Conservation (phyloP, 2,797 vertebrate species). For the Pseudochromis fuscus region DNA sequence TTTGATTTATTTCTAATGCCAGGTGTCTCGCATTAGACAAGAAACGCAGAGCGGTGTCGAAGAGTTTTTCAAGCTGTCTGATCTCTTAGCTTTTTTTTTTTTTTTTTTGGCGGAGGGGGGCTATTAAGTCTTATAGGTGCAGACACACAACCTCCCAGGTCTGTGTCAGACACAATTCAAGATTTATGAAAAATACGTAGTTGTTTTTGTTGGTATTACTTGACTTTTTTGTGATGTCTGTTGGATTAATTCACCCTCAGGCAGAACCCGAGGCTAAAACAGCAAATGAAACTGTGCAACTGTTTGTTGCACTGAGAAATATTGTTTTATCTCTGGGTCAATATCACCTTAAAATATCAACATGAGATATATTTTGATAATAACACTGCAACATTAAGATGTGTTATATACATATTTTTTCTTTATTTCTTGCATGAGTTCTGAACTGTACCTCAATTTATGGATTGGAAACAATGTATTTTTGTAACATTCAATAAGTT, state of each 20-base stretch:
- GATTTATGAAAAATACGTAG: neutral
- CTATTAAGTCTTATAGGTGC: conserved; percentile 14
- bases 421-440: no score
- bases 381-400: no score
- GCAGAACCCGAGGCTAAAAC: conserved; percentile 2
- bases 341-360: no score
- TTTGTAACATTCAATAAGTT: neutral
- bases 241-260: conserved; percentile 10
- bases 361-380: no score
- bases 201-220: neutral
- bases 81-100: conserved; percentile 9
- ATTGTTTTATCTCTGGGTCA: no score
- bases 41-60: neutral
- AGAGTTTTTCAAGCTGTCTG: conserved; percentile 21
- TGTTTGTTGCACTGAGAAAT: conserved; percentile 13
- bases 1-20: conserved; percentile 48
- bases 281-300: conserved; percentile 7
- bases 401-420: no score
- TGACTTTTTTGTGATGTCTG: neutral
- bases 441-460: no score
- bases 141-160: conserved; percentile 7
- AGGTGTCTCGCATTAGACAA: conserved; percentile 30
- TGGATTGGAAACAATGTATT: neutral
- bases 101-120: no score
- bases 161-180: neutral